Percentiles rank a stretch among this genome's conserved stretches.
phyloP scores from a whole-genome alignment of 2,888 invertebrate genomes.

The Endomychus coccineus region DNA sequence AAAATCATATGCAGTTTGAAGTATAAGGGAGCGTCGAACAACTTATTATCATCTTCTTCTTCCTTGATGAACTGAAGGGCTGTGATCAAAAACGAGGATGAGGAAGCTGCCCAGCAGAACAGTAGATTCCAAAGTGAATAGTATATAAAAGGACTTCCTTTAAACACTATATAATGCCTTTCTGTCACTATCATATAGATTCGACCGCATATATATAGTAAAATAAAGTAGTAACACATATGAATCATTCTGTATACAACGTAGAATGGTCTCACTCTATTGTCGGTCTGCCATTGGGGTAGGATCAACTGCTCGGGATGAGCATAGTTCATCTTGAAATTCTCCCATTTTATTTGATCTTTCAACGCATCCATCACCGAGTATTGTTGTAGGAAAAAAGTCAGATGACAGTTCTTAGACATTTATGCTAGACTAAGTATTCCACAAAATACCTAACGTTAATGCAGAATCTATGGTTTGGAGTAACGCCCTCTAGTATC shows the following conservation, averaged over 20 bases:
- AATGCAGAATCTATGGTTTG: no score
- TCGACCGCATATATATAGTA: conserved; percentile 5
- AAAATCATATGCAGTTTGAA: conserved; percentile 7
- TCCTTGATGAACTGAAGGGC: conserved; percentile 7
- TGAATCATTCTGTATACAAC: conserved; percentile 7
- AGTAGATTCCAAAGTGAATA: conserved; percentile 9
- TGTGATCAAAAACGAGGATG: conserved; percentile 6
- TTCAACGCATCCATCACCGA: no score
- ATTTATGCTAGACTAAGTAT: no score
- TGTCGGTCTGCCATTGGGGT: conserved; percentile 11
- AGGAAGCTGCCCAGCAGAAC: conserved; percentile 6
- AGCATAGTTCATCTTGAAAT: conserved; percentile 5
- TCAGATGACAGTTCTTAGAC: no score
- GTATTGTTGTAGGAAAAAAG: no score
- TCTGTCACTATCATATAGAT: conserved; percentile 4
- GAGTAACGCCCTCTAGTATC: no score
- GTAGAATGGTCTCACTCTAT: conserved; percentile 1
- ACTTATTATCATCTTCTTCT: neutral
- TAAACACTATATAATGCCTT: neutral
- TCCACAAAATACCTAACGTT: no score
- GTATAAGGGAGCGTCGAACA: conserved; percentile 6
- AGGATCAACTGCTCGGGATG: conserved; percentile 10
- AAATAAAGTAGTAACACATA: conserved; percentile 3
- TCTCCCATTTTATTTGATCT: conserved; percentile 8
- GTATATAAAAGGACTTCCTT: conserved; percentile 2